Conservation (phyloP, 2,888 invertebrate species). For the Drosophila sordidapex region DNA sequence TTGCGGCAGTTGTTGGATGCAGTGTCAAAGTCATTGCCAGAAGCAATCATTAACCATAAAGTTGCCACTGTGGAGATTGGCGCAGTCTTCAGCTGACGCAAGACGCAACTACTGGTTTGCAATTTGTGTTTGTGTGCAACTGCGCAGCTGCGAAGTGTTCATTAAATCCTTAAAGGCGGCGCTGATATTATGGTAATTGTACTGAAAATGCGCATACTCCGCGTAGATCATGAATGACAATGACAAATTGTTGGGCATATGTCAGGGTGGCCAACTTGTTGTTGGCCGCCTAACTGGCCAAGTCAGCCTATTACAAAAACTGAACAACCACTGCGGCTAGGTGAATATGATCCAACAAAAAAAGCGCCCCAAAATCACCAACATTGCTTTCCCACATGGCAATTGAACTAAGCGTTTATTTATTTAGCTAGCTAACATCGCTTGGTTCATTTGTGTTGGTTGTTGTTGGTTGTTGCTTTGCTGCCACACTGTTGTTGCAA, state of each 20-base stretch:
- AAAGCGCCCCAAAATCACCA: constrained; percentile 14
- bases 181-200: constrained; percentile 55
- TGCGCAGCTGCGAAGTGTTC: constrained; percentile 25
- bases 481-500: constrained; percentile 14
- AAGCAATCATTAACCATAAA: constrained; percentile 41
- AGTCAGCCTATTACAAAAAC: constrained; percentile 16
- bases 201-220: constrained; percentile 48
- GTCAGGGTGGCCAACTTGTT: constrained; percentile 1
- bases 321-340: background rate
- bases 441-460: background rate
- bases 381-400: constrained; percentile 50
- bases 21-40: constrained; percentile 36
- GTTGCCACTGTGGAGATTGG: constrained; percentile 21
- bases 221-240: constrained; percentile 45
- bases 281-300: constrained; percentile 6
- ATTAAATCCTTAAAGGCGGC: constrained; percentile 56
- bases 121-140: constrained; percentile 14
- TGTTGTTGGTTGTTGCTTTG: background rate
- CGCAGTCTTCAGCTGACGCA: constrained; percentile 5
- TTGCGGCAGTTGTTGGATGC: constrained; percentile 38
- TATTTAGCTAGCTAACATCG: background rate
- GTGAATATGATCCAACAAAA: constrained; percentile 9
- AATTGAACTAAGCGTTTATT: constrained; percentile 14
- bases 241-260: constrained; percentile 45
- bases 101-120: constrained; percentile 11